Conservation (phyloP, 1,140 invertebrate genomes). For the Trinorchestia longiramus region DNA sequence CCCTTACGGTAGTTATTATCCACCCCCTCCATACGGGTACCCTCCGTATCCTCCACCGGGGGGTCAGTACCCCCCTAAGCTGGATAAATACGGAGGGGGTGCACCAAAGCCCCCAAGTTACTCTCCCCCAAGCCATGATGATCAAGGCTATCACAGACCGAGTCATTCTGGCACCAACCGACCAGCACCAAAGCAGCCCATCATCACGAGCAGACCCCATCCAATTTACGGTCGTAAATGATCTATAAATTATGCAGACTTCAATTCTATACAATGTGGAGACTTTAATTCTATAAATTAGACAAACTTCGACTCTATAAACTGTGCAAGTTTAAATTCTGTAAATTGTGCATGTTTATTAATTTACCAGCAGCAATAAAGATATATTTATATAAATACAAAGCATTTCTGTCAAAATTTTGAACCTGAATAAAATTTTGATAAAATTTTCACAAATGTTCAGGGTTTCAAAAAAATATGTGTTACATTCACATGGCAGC, state of each 20-base stretch:
- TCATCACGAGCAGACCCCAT: conserved; percentile 6
- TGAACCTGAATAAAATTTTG: too few species aligned
- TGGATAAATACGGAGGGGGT: background rate
- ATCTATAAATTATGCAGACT: background rate
- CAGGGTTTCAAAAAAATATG: background rate
- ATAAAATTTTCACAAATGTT: too few species aligned
- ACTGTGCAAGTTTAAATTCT: background rate
- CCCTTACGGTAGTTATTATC: background rate
- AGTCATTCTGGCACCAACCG: background rate
- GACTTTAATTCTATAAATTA: too few species aligned
- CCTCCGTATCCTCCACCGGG: background rate
- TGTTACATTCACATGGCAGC: background rate
- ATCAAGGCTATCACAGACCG: background rate
- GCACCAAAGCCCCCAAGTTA: background rate
- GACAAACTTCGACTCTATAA: too few species aligned
- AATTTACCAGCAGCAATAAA: too few species aligned
- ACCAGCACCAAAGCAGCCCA: too few species aligned
- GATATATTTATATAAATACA: too few species aligned
- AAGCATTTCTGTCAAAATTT: too few species aligned
- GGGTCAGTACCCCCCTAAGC: background rate
- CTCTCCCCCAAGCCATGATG: background rate
- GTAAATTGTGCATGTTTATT: too few species aligned
- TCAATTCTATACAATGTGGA: too few species aligned
- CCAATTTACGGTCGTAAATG: background rate
- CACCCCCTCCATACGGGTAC: background rate